phyloP scores from a whole-genome alignment of 2,113 vertebrate species.

The Ceyx cyanopectus region DNA sequence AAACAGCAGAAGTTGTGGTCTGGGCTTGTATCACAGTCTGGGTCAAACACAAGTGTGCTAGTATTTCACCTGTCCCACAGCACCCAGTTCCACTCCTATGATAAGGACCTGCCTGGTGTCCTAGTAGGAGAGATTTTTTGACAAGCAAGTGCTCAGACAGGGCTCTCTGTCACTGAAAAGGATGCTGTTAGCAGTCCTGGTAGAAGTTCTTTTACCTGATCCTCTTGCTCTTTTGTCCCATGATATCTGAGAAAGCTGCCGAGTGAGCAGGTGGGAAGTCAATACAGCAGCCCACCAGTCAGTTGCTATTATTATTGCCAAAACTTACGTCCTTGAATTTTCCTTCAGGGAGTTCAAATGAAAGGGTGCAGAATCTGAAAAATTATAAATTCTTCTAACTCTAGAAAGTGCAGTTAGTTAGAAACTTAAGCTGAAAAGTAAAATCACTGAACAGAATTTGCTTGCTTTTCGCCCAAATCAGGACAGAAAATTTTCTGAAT shows the following conservation, averaged over 20 bases:
- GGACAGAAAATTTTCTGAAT: not conserved
- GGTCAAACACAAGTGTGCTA: not conserved
- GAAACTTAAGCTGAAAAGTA: too few relatives aligned
- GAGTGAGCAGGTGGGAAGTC: not conserved
- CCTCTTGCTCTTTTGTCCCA: not conserved
- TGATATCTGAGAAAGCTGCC: not conserved
- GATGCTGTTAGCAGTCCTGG: not conserved
- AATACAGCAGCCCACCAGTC: not conserved
- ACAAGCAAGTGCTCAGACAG: not conserved
- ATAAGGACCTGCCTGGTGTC: not conserved
- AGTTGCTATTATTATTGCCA: not conserved
- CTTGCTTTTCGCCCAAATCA: too few relatives aligned
- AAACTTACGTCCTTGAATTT: not conserved
- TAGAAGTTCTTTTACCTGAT: not conserved
- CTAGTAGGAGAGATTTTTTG: not conserved
- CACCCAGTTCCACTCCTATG: not conserved
- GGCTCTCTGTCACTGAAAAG: not conserved
- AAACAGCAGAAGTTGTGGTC: not conserved
- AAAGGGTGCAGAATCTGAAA: not conserved
- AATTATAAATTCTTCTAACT: not conserved
- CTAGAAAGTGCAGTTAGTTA: too few relatives aligned
- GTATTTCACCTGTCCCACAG: not conserved
- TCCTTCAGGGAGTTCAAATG: not conserved
- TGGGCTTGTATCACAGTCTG: not conserved
- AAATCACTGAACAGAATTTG: too few relatives aligned